Conservation (phyloP, 2,888 invertebrate genomes). For the Synergus itoensis region DNA sequence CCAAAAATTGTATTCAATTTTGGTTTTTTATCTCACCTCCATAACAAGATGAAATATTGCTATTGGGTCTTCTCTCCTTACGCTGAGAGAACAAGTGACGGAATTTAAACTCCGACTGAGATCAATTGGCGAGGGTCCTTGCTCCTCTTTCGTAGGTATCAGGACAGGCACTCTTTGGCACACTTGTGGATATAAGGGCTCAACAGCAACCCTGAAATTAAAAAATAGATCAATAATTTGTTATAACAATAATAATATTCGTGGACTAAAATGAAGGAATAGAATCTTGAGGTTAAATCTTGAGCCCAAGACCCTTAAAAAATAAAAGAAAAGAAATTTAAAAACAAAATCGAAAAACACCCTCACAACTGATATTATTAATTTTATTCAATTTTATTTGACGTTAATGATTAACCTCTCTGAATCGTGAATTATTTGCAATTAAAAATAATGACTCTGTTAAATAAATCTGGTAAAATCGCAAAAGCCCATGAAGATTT, state of each 20-base stretch:
- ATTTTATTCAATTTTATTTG: neutral
- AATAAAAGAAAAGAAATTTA: neutral
- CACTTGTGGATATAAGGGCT: slow-evolving; percentile 95
- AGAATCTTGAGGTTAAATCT: no score
- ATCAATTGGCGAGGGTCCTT: slow-evolving; percentile 84
- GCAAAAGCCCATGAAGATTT: slow-evolving; percentile 11
- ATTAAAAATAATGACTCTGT: slow-evolving; percentile 5
- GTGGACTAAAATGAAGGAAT: no score
- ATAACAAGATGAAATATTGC: slow-evolving; percentile 90
- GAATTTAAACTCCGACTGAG: slow-evolving; percentile 91
- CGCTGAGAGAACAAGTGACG: slow-evolving; percentile 91
- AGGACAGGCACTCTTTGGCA: slow-evolving; percentile 82
- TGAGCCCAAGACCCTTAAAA: neutral
- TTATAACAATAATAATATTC: no score
- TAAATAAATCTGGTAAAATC: neutral
- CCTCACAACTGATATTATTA: neutral
- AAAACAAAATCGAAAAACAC: neutral
- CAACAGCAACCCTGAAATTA: slow-evolving; percentile 89
- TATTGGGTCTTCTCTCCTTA: slow-evolving; percentile 88
- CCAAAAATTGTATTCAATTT: neutral
- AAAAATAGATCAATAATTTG: neutral
- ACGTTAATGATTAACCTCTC: neutral
- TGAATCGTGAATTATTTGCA: neutral
- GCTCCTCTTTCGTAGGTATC: slow-evolving; percentile 73
- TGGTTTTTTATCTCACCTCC: slow-evolving; percentile 80